Base-by-base conservation (phyloP, 2,888 invertebrate species). In the Pollenia labialis region DNA sequence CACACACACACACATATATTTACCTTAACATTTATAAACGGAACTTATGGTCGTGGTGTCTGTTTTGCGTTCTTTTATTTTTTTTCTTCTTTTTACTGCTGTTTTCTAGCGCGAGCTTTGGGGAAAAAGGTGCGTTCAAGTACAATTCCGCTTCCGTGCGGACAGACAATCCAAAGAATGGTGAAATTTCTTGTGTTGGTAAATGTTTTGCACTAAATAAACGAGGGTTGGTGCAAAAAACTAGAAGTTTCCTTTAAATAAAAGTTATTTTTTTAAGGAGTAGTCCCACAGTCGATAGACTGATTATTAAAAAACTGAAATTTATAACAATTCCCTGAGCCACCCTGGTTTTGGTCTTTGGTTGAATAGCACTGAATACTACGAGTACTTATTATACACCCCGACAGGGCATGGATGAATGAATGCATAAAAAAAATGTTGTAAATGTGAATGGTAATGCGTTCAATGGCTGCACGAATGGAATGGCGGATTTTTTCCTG, bases 51-150 rank as follows among this genome's bases (percentile, higher is more conserved):
- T 74, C 60, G 18, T 68, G 58, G 50, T 77, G 52, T 40, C 14
- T 74, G 42, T 64, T 50, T 16, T 32, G 32, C 74, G 8, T 68
- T 68, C 16, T 32, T 40, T 64, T n/a, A n/a, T 12, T 42, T 32
- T 54, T 68, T 14, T 60, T 10, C 6, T 42, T 40, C 42, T 18
- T 56, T 64, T 48, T 48, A 2, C 23, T 48, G 3, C 23, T 62
- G 54, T 50, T n/a, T 68, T 77, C 58, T 40, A 42, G 62, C 44
- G 60, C 44, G 16, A 46, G n/a, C 14, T 11, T 40, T 14, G 50
- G 64, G 14, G 4, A 66, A 77, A 72, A 84, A 84, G 81, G 54
- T 81, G 87, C 87, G 81, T 81, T 87, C 81, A 77, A 81, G 87
- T 81, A 50, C 52, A 81, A 81, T 84, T 81, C 81, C 84, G 77